These are phyloP conservation scores for Ciconia nigra DNA, from an alignment of 2,797 vertebrate species.

Conservation along the genomic window DNA sequence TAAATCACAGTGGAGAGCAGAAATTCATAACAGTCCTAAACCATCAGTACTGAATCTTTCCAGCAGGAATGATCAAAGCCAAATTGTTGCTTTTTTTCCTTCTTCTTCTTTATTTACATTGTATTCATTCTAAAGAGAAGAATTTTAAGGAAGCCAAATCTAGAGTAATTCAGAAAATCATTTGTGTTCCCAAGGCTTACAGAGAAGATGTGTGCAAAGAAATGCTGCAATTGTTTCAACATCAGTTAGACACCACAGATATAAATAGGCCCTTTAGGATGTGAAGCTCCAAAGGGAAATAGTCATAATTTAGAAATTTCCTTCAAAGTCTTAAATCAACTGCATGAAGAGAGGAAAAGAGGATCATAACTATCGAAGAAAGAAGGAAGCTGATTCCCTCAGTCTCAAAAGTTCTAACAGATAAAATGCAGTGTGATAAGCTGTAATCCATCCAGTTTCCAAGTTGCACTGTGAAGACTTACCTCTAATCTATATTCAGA, in stretches of 20 bases:
- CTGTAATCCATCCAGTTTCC: neutral
- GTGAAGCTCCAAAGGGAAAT: neutral
- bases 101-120: neutral
- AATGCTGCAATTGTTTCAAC: neutral
- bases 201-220: neutral
- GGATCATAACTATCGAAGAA: neutral
- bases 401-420: neutral
- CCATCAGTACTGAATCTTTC: neutral
- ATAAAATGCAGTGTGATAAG: neutral
- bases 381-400: neutral
- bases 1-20: neutral
- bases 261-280: neutral
- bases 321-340: neutral
- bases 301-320: neutral
- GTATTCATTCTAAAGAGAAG: neutral
- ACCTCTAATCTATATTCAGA: neutral
- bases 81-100: neutral
- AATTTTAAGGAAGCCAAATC: neutral
- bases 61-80: constrained; percentile 5
- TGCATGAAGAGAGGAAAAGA: neutral
- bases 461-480: neutral
- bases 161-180: neutral
- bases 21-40: neutral
- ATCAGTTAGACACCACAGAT: neutral
- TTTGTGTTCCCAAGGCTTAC: neutral